Evolutionary conservation across 1,140 invertebrate genomes (phyloP), one percentile per base, ranked within the genome.

Genomic region (Sycophaga agraensis): DNA sequence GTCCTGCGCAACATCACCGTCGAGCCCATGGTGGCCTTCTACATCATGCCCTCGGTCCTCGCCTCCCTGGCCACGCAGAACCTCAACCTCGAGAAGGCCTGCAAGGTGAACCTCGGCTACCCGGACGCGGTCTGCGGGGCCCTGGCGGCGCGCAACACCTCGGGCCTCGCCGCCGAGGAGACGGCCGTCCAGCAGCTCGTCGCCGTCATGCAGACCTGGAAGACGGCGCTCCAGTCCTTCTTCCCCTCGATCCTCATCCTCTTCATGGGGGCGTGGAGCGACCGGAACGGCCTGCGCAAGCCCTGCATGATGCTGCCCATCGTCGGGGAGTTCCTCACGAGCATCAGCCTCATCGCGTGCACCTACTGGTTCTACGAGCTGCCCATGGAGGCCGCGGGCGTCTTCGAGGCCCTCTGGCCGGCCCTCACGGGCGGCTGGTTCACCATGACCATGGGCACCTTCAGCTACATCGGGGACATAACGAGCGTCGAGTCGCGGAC

Each of bases 391-490:
- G 87, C 85, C 0, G 87, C 88, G 4, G 89, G 88, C 0, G 80
- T 91, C 0, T 85, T 89, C 4, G 90, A 92, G 74, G 87, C 88
- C 1, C 80, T 92, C 34, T 91, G 91, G 73, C 90, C 90, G 1
- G 89, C 89, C 0, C 68, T 95, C 0, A 89, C 90, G 6, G 91
- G 91, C 1, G 92, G 92, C 2, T 92, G 89, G 87, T 91, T 93
- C 67, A 91, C 91, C 16, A 90, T 94, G 86, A 88, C 94, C 64
- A 93, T 94, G 88, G 90, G 90, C 12, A 87, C 91, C 31, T 95
- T 94, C 73, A 94, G 92, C 73, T 95, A 94, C 69, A 90, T 96
- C 39, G 90, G 87, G 1, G 92, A 95, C 72, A 88, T 93, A 8
- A 93, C 92, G 0, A 88, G 87, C 6, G 84, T 90, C 51, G 87